Evolutionary conservation across 2,888 invertebrate species (phyloP), one percentile per base, ranked within the genome.

Genomic region (Hyppa rectilinea): DNA sequence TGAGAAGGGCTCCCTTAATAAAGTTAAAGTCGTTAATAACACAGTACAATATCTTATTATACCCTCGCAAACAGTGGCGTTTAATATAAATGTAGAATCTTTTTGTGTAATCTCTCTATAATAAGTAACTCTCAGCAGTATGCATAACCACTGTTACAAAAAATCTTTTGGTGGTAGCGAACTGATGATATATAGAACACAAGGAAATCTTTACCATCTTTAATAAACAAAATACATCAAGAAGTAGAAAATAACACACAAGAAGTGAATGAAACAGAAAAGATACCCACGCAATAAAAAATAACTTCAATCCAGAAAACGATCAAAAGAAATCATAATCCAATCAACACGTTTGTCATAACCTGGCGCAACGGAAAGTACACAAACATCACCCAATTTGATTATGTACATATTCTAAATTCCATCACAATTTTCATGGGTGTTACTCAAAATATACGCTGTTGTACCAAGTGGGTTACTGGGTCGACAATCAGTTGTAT

Each of bases 401-500:
- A 72, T 81, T 77, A 69, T 71, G 64, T 81, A 81, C 78, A 66
- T 81, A 80, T 77, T 80, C 45, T 9, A 36, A 82, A 82, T 85
- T 80, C 81, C 81, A 73, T 34, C 58, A 58, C 36, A 70, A 67
- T 80, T 72, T 71, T 62, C 60, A 76, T 75, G 85, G 73, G 65
- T 75, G 69, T 83, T 82, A 78, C 81, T 80, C 43, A 68, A 80
- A 84, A 77, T 80, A 71, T 58, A 61, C 67, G 47, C 67, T 81
- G 50, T 75, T 74, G 68, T 75, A 72, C 53, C 43, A 80, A 80
- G 71, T 86, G 65, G 86, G 86, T 84, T 78, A 84, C 45, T 50
- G 49, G 67, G 82, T 82, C 82, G 53, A 62, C 69, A 71, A 71
- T 59, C 38, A 52, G 64, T 81, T 81, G 69, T 70, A 75, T 80